These are phyloP conservation scores for Acanthosoma haemorrhoidale DNA, from an alignment of 2,888 invertebrate genomes.

Conservation along the genomic window DNA sequence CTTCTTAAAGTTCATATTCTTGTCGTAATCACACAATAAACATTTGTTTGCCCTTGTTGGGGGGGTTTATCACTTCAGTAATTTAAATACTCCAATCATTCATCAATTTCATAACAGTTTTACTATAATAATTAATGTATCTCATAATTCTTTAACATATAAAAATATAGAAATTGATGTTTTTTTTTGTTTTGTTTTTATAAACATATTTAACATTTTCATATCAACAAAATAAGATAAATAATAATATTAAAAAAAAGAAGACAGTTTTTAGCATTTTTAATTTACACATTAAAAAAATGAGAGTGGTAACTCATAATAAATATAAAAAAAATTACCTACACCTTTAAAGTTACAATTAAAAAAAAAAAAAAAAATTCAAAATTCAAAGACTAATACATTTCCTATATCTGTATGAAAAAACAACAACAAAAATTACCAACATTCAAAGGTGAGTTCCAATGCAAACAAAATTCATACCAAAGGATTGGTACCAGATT, in stretches of 20 bases:
- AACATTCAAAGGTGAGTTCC: background rate
- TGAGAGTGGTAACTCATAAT: conserved; percentile 24
- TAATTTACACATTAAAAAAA: background rate
- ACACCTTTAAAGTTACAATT: conserved; percentile 15
- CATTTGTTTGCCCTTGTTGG: background rate
- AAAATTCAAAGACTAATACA: conserved; percentile 16
- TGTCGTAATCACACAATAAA: background rate
- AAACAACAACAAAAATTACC: background rate
- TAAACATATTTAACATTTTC: conserved; percentile 5
- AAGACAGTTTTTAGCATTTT: background rate
- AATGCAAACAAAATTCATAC: conserved; percentile 3
- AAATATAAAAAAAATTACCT: conserved; percentile 15
- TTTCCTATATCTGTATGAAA: background rate
- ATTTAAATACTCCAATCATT: background rate
- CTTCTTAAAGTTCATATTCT: background rate
- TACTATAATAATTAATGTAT: background rate
- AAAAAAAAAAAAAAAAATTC: too few relatives aligned
- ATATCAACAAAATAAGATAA: conserved; percentile 23
- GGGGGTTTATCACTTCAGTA: background rate
- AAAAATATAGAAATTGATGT: conserved; percentile 20
- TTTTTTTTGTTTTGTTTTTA: conserved; percentile 7
- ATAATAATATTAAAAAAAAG: background rate
- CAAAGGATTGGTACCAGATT: background rate
- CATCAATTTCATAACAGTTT: background rate
- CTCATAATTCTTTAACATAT: background rate